Percentiles rank a stretch among this genome's conserved stretches.
These are phyloP conservation scores for Limnodromus scolopaceus DNA, from an alignment of 2,797 vertebrate genomes.

Conservation along the genomic window DNA sequence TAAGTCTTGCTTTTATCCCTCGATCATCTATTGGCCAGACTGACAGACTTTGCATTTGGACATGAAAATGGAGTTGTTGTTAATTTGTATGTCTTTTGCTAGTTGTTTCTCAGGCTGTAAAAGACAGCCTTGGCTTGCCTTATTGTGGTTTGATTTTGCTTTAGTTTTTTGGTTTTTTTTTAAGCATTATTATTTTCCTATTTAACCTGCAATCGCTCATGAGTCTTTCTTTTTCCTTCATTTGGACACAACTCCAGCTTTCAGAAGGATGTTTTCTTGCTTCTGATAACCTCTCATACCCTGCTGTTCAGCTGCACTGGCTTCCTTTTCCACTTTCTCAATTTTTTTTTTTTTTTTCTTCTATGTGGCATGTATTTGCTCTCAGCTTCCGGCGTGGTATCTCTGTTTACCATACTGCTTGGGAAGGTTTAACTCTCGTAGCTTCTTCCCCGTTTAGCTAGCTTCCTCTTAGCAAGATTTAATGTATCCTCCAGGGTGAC, in stretches of 20 bases:
- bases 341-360: neutral
- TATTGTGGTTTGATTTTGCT: neutral
- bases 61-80: neutral
- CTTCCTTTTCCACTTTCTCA: neutral
- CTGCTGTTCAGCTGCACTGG: neutral
- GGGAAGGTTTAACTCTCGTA: neutral
- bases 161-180: neutral
- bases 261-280: neutral
- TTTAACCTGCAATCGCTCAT: neutral
- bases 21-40: neutral
- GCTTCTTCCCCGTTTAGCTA: constrained; percentile 12
- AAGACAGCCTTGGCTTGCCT: neutral
- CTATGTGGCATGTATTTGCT: neutral
- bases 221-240: neutral
- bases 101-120: neutral
- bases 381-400: neutral
- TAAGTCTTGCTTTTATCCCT: neutral
- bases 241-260: neutral
- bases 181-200: neutral
- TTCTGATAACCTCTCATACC: neutral
- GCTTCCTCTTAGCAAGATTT: constrained; percentile 27
- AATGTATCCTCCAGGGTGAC: constrained; percentile 42
- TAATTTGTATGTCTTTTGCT: neutral
- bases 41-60: neutral
- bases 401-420: neutral